phyloP scores from a whole-genome alignment of 2,113 vertebrate genomes.

The Romanogobio albipinnatus region DNA sequence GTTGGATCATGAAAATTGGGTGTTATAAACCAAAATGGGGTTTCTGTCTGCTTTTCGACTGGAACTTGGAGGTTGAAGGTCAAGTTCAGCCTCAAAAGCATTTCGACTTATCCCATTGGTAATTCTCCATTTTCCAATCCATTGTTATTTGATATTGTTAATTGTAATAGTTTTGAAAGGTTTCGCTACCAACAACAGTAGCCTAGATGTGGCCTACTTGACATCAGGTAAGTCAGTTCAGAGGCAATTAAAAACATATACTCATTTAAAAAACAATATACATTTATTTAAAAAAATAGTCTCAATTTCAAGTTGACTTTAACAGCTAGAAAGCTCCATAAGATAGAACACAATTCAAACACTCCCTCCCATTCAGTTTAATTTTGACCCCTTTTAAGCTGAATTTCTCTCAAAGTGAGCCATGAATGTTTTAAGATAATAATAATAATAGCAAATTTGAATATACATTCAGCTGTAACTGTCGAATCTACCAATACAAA shows the following conservation, averaged over 20 bases:
- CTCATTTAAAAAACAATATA: background rate
- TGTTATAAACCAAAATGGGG: background rate
- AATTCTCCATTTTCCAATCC: background rate
- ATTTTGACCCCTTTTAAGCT: background rate
- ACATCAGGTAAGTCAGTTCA: background rate
- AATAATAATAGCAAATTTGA: slow-evolving; percentile 49
- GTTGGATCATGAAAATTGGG: background rate
- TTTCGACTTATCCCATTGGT: background rate
- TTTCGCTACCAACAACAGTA: background rate
- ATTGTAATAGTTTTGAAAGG: background rate
- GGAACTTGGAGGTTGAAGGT: background rate
- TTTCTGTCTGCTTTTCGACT: background rate
- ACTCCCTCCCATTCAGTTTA: background rate
- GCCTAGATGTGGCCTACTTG: background rate
- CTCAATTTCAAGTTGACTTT: slow-evolving; percentile 21
- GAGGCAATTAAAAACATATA: background rate
- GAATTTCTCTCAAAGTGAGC: slow-evolving; percentile 18
- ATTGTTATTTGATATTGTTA: background rate
- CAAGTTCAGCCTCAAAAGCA: slow-evolving; percentile 9
- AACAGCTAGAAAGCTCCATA: background rate
- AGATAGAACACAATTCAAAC: background rate
- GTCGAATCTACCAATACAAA: slow-evolving; percentile 47
- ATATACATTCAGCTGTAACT: slow-evolving; percentile 43
- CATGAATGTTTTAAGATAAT: slow-evolving; percentile 21
- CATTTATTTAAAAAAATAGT: background rate